A percentile compares a stretch with the other conserved stretches of the same genome.
Evolutionary conservation across 2,113 vertebrate genomes (phyloP).

Genomic region (Corydoras maculifer): DNA sequence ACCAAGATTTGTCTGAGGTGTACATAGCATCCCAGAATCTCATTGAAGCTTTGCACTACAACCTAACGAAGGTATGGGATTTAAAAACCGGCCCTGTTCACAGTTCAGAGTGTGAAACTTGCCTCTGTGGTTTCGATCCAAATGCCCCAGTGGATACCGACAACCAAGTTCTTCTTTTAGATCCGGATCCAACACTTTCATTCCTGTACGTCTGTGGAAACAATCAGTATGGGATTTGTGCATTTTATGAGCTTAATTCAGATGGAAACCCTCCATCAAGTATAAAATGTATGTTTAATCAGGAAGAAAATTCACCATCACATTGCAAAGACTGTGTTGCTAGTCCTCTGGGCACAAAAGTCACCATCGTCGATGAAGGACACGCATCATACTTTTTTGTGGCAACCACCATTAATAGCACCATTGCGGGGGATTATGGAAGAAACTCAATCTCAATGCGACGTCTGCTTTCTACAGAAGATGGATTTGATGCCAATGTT

Average conservation of each 20-base stretch:
- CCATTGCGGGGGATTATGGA: slow-evolving; percentile 60
- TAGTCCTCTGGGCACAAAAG: slow-evolving; percentile 80
- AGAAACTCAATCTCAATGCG: slow-evolving; percentile 76
- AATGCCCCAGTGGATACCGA: slow-evolving; percentile 65
- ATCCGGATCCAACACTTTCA: slow-evolving; percentile 44
- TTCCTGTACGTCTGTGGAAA: slow-evolving; percentile 80
- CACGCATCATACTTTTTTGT: slow-evolving; percentile 70
- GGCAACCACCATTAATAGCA: slow-evolving; percentile 70
- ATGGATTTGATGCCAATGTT: slow-evolving; percentile 69
- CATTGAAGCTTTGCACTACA: slow-evolving; percentile 61
- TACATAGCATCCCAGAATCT: slow-evolving; percentile 79
- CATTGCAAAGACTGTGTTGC: slow-evolving; percentile 80
- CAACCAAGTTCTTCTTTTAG: slow-evolving; percentile 74
- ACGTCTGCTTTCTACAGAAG: slow-evolving; percentile 69
- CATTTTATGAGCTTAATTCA: slow-evolving; percentile 59
- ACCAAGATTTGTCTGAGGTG: slow-evolving; percentile 31
- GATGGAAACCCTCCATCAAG: fast-evolving
- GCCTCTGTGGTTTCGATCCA: slow-evolving; percentile 54
- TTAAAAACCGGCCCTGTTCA: slow-evolving; percentile 76
- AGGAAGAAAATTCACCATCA: slow-evolving; percentile 44
- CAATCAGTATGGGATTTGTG: slow-evolving; percentile 74
- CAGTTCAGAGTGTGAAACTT: slow-evolving; percentile 71
- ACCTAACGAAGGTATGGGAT: slow-evolving; percentile 53
- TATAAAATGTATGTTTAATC: slow-evolving; percentile 69
- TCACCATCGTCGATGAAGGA: slow-evolving; percentile 61